A percentile compares a stretch with the other conserved stretches of the same genome.
Evolutionary conservation across 2,113 vertebrate genomes (phyloP).

Genomic region (Scolopax mira): DNA sequence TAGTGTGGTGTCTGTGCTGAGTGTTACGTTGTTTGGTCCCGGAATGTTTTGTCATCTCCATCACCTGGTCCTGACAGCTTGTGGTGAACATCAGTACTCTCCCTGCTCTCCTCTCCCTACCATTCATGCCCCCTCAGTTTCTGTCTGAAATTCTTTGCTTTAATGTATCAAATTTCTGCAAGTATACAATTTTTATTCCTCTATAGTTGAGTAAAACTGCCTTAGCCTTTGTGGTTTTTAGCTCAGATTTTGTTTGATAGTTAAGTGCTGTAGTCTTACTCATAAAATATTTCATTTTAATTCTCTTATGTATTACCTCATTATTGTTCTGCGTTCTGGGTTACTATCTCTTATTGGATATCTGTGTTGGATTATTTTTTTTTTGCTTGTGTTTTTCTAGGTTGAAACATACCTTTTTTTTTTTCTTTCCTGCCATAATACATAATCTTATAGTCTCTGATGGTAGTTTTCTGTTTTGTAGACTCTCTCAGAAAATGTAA

Average conservation of each 20-base stretch:
- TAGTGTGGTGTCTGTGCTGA: background rate
- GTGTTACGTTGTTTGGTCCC: rapidly evolving
- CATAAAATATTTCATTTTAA: background rate
- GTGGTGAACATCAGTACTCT: background rate
- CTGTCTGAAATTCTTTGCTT: background rate
- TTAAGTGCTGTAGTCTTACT: background rate
- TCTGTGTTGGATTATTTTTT: background rate
- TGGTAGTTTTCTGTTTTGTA: background rate
- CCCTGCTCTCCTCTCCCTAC: background rate
- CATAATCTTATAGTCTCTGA: background rate
- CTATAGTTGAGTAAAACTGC: background rate
- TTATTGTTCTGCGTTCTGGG: background rate
- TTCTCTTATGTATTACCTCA: background rate
- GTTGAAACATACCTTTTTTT: background rate
- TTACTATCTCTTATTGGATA: background rate
- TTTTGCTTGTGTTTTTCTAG: background rate
- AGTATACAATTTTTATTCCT: background rate
- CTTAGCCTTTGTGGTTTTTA: background rate
- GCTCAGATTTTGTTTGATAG: background rate
- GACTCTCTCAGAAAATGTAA: constrained; percentile 35
- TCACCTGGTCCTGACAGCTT: background rate
- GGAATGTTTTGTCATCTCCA: background rate
- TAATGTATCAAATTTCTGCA: background rate
- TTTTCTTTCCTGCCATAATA: background rate
- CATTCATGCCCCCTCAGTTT: background rate